Evolutionary conservation across 2,888 invertebrate species (phyloP), one percentile per base, ranked within the genome.

Genomic region (Tetragonula carbonaria): DNA sequence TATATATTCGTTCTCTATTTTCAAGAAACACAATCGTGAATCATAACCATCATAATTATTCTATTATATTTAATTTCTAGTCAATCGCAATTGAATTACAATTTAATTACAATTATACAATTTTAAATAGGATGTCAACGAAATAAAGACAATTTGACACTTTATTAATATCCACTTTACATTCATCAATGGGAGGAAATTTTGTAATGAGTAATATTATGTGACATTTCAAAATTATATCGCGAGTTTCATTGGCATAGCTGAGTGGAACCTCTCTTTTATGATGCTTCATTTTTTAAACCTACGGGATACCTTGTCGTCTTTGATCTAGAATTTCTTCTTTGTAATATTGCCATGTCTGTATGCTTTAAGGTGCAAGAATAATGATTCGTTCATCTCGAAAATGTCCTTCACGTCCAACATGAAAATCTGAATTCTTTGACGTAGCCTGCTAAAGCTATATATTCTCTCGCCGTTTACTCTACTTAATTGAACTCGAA

Each of bases 321-420:
- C 62, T 28, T 62, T 62, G 62, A 62, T 62, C 62, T 62, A 62
- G 28, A 16, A 62, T 8, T 62, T 16, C 62, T 62, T 62, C 62
- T 18, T 62, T 62, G 18, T 16, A 62, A 62, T 28, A 18, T 62
- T 23, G 62, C 8, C 23, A 16, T 62, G 23, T 28, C 62, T 62
- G 28, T 23, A 28, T 28, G 23, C 28, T 23, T 16, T 62, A 23
- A 28, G 62, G 62, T 62, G 28, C 62, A 62, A 62, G 4, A 38
- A 66, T 14, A 63, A 63, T 23, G 62, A 62, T 62, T 28, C 28
- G 18, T 18, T 62, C 62, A 28, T 62, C 8, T 18, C 23, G 62
- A 28, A 62, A 28, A 28, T 16, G 23, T 62, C 23, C 16, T 62
- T 62, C 23, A 23, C 3, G 62, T 62, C 16, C 18, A 62, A 28